Evolutionary conservation across 2,888 invertebrate genomes (phyloP).

Genomic region (Didymodactylos carnosus): DNA sequence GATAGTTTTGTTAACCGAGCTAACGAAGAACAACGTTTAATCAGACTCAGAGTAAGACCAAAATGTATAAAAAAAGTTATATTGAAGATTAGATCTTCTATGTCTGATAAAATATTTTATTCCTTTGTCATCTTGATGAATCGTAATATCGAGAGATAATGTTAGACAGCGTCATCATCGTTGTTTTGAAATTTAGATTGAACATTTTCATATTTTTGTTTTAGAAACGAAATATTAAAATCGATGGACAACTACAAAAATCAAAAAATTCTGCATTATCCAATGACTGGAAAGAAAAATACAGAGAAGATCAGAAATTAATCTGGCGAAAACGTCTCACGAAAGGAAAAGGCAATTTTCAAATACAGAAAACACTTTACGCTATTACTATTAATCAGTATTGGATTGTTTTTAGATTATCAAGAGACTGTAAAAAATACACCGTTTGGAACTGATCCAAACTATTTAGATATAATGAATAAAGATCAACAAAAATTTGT

Average conservation of each 20-base stretch:
- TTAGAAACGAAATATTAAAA: neutral
- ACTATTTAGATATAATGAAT: conserved; percentile 23
- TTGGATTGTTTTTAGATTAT: conserved; percentile 20
- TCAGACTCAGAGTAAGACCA: neutral
- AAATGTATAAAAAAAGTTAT: neutral
- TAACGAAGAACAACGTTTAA: neutral
- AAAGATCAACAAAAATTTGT: conserved; percentile 23
- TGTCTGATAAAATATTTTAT: too few relatives aligned
- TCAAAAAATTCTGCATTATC: neutral
- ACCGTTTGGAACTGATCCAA: conserved; percentile 26
- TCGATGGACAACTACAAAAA: neutral
- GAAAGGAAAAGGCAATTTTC: neutral
- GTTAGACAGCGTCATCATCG: too few relatives aligned
- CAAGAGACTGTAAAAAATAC: conserved; percentile 24
- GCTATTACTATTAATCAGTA: too few relatives aligned
- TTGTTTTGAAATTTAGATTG: too few relatives aligned
- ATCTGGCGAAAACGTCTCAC: neutral
- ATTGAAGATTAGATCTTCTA: too few relatives aligned
- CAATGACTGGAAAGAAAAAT: neutral
- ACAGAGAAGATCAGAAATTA: neutral
- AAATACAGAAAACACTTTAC: neutral
- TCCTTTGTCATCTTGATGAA: too few relatives aligned
- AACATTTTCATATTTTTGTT: too few relatives aligned
- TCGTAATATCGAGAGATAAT: too few relatives aligned
- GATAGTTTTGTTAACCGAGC: too few relatives aligned